Percentiles rank a stretch among this genome's conserved stretches.
These are phyloP conservation scores for Falco punctatus DNA, from an alignment of 2,113 vertebrate genomes.

Conservation along the genomic window DNA sequence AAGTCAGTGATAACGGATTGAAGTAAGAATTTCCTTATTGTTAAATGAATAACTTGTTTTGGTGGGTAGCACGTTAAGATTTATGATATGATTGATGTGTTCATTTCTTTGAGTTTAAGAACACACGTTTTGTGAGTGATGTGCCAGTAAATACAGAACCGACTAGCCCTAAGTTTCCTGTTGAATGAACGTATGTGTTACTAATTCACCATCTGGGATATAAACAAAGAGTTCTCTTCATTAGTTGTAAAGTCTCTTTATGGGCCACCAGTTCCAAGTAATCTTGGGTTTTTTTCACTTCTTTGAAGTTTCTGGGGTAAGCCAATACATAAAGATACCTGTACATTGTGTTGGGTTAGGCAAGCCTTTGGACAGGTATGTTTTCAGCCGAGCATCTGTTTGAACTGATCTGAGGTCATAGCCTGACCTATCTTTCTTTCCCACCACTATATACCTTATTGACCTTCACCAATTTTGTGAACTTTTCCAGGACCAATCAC, in stretches of 20 bases:
- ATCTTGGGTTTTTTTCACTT: background rate
- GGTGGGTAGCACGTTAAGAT: background rate
- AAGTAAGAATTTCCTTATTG: background rate
- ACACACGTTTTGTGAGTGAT: background rate
- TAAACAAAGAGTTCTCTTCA: background rate
- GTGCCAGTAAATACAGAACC: background rate
- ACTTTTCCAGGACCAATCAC: background rate
- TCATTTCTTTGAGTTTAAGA: background rate
- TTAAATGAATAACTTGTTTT: background rate
- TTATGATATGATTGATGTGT: background rate
- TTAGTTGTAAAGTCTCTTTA: background rate
- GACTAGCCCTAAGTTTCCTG: background rate
- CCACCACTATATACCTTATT: background rate
- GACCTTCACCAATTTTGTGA: background rate
- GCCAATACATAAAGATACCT: background rate
- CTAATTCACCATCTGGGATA: background rate
- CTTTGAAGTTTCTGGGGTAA: background rate
- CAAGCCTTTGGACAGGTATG: background rate
- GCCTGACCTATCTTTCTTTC: background rate
- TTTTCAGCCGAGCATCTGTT: background rate
- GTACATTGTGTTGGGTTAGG: background rate
- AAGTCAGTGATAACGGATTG: background rate
- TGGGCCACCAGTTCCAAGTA: background rate
- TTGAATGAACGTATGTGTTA: background rate
- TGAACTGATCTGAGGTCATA: background rate